phyloP scores from a whole-genome alignment of 2,888 invertebrate species.

The Anaspis maculata region DNA sequence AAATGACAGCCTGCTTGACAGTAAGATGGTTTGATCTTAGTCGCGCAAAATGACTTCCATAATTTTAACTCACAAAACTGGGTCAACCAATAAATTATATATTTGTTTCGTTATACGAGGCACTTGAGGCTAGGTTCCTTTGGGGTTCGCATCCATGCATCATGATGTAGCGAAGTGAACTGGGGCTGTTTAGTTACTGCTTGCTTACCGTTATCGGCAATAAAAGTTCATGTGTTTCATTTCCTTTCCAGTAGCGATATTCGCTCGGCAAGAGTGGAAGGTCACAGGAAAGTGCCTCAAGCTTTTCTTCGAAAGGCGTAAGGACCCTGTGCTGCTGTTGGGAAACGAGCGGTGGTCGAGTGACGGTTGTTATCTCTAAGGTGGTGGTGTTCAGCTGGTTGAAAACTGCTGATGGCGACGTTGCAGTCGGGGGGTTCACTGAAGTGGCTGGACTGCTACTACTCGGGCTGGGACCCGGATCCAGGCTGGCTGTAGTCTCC shows the following conservation, averaged over 20 bases:
- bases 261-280: constrained; percentile 56
- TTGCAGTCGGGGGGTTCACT: constrained; percentile 5
- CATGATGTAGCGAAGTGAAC: too few species aligned
- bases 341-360: not conserved
- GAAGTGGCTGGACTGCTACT: constrained; percentile 9
- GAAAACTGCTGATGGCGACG: constrained; percentile 4
- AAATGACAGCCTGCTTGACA: too few species aligned
- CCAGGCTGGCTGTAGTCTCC: constrained; percentile 4
- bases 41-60: too few species aligned
- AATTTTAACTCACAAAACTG: too few species aligned
- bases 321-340: constrained; percentile 33
- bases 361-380: not conserved
- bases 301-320: constrained; percentile 53
- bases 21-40: too few species aligned
- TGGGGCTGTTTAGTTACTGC: too few species aligned
- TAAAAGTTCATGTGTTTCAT: constrained; percentile 62
- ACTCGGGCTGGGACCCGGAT: constrained; percentile 4
- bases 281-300: constrained; percentile 58
- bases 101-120: too few species aligned
- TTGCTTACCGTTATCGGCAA: constrained; percentile 57
- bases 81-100: too few species aligned
- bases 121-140: too few species aligned
- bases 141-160: too few species aligned
- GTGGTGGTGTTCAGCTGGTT: constrained; percentile 6
- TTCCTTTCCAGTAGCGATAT: constrained; percentile 61